Base-by-base conservation (phyloP, 2,888 invertebrate genomes). In the Euphydryas editha region DNA sequence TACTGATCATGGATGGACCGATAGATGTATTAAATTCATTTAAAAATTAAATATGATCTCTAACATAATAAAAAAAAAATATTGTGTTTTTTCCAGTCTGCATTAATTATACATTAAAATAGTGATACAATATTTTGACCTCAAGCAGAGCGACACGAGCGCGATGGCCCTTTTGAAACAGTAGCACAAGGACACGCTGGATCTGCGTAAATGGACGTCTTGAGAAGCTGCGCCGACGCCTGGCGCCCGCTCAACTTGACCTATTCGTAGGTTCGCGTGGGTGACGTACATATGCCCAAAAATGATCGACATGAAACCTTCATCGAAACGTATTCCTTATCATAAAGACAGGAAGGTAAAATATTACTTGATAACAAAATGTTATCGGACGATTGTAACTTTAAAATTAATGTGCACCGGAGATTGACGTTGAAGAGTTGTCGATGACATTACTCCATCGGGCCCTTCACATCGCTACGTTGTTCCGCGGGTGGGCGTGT, bases 221-320 rank as follows among this genome's bases (percentile, higher is more conserved):
- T 79, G 79, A 78, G 47, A 47, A 47, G 70, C 17, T 17, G 54
- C 17, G 57, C 49, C 60, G 59, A 59, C 68, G 73, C 72, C 51
- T 65, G 54, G 67, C 73, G 77, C 81, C 72, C 72, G 85, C 78
- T 86, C 84, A 83, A 85, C 86, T 87, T 86, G 86, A 86, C 86
- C 86, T 79, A 79, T 74, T 81, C 76, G 73, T 61, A 69, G 67
- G 71, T 71, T 76, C 73, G 78, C 72, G 75, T 81, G 81, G 83
- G 83, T 67, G 67, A 59, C 59, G 61, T 64, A 67, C 67, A 36
- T 36, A 42, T 59, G 61, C 56, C 71, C 69, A 66, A 64, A 54
- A 65, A 59, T 36, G 39, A 24, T 59, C 62, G 55, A 59, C 20
- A 42, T 51, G 42, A 51, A 37, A 15, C 17, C 21, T 56, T 57